phyloP scores from a whole-genome alignment of 2,797 vertebrate genomes.

The Galago senegalensis region DNA sequence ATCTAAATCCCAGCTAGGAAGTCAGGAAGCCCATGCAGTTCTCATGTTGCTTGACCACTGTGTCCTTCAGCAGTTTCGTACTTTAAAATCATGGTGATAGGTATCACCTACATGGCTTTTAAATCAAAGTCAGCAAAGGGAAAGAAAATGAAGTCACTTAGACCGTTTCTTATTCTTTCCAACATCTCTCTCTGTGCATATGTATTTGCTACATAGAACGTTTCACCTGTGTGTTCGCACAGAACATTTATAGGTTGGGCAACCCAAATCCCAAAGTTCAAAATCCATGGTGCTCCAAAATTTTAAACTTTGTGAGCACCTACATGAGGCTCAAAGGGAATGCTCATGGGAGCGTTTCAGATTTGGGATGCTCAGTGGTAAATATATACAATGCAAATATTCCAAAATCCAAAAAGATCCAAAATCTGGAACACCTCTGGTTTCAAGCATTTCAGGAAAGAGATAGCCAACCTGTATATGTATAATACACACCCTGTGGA shows the following conservation, averaged over 20 bases:
- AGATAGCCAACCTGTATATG: background rate
- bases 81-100: background rate
- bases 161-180: background rate
- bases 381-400: background rate
- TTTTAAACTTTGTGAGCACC: background rate
- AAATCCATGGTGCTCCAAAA: background rate
- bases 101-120: background rate
- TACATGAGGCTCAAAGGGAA: background rate
- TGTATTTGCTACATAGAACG: background rate
- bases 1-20: background rate
- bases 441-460: background rate
- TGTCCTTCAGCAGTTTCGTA: slow-evolving; percentile 16
- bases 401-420: background rate
- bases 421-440: background rate
- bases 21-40: background rate
- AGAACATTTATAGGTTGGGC: background rate
- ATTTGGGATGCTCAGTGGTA: background rate
- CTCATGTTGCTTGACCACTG: background rate
- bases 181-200: background rate
- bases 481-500: background rate
- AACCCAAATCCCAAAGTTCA: background rate
- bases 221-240: background rate
- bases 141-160: slow-evolving; percentile 48
- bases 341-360: background rate
- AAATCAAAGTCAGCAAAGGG: slow-evolving; percentile 31